Evolutionary conservation across 2,113 vertebrate species (phyloP).

Genomic region (Sialia sialis): DNA sequence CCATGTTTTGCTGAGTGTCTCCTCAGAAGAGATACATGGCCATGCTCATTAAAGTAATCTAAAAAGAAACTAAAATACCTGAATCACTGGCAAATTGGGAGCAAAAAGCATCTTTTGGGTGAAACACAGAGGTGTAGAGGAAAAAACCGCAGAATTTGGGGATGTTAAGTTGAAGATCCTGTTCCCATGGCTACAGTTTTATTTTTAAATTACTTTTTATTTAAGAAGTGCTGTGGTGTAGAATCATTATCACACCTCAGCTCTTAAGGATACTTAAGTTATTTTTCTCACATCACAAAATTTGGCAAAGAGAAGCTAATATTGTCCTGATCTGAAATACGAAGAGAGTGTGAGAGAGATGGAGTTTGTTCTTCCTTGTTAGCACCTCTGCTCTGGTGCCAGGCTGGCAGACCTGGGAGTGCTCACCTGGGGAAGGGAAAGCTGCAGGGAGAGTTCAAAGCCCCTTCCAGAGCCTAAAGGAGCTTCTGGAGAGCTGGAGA

Average conservation of each 20-base stretch:
- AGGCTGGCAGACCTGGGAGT: not conserved
- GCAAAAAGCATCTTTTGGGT: not conserved
- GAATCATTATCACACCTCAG: not conserved
- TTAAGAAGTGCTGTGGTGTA: not conserved
- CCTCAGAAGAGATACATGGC: not conserved
- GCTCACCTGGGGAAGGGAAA: not conserved
- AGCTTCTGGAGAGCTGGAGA: not conserved
- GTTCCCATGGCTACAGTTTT: constrained; percentile 57
- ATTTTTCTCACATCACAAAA: constrained; percentile 18
- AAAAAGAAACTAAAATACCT: not conserved
- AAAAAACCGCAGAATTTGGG: not conserved
- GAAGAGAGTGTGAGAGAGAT: not conserved
- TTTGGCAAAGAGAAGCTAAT: not conserved
- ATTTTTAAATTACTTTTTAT: constrained; percentile 51
- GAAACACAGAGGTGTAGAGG: not conserved
- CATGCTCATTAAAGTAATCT: not conserved
- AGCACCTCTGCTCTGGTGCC: not conserved
- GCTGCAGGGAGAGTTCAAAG: not conserved
- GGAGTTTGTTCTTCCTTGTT: not conserved
- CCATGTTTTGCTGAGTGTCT: not conserved
- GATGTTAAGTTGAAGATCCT: not conserved
- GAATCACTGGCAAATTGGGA: not conserved
- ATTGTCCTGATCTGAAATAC: not conserved
- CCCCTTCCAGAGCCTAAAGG: accelerated
- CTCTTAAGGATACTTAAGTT: constrained; percentile 5